Conservation (phyloP, 2,888 invertebrate species). For the Eupeodes luniger region DNA sequence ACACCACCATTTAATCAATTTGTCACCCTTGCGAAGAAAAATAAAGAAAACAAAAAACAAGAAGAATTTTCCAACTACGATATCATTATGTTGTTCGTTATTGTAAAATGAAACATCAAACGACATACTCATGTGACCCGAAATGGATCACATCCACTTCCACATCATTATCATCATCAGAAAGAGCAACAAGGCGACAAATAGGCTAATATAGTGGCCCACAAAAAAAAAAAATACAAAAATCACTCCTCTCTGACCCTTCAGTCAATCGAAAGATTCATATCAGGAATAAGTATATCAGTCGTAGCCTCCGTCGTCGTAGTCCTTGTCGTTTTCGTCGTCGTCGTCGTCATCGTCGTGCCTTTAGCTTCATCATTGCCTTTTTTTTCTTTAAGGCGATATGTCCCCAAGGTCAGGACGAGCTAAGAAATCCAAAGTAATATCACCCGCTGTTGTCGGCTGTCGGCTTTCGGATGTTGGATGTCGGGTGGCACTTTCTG, state of each 20-base stretch:
- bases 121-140: conserved; percentile 47
- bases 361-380: conserved; percentile 17
- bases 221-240: conserved; percentile 27
- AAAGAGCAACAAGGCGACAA: conserved; percentile 69
- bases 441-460: conserved; percentile 28
- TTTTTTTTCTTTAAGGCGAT: conserved; percentile 62
- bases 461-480: too few species aligned
- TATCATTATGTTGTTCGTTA: conserved; percentile 27
- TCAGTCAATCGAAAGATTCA: conserved; percentile 70
- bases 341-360: conserved; percentile 5
- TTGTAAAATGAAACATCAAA: conserved; percentile 62
- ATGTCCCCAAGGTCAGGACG: conserved; percentile 70
- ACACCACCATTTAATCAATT: not conserved
- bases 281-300: conserved; percentile 54
- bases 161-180: conserved; percentile 48
- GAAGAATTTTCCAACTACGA: not conserved
- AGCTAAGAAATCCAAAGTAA: conserved; percentile 46
- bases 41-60: not conserved
- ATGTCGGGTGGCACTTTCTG: not conserved
- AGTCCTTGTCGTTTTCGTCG: not conserved
- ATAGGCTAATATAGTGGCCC: conserved; percentile 62
- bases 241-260: conserved; percentile 66
- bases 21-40: not conserved
- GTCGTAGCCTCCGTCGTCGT: not conserved
- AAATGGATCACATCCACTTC: conserved; percentile 56